phyloP scores from a whole-genome alignment of 2,797 vertebrate species.

The Hemibagrus guttatus region DNA sequence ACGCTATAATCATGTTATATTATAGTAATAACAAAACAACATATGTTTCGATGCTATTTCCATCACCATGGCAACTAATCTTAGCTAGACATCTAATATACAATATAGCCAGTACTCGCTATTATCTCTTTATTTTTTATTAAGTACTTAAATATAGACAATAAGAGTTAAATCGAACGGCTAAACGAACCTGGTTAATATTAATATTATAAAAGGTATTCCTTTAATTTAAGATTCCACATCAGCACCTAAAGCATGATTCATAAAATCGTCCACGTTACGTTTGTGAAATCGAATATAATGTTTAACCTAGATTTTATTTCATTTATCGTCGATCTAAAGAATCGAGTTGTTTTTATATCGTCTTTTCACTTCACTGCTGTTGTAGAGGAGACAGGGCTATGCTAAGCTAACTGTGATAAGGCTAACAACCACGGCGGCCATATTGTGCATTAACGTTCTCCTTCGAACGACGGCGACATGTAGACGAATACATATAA shows the following conservation, averaged over 20 bases:
- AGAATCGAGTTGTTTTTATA: neutral
- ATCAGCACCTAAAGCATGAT: neutral
- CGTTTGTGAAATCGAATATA: neutral
- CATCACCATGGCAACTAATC: conserved; percentile 6
- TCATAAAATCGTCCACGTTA: too few species aligned
- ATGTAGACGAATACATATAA: neutral
- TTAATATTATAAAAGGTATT: neutral
- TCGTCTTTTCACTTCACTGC: neutral
- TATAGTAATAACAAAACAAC: neutral
- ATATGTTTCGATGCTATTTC: neutral
- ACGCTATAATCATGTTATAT: neutral
- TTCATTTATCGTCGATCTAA: neutral
- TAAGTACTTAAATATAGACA: too few species aligned
- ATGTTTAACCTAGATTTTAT: neutral
- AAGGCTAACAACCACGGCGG: conserved; percentile 18
- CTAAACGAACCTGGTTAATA: neutral
- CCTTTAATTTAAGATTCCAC: neutral
- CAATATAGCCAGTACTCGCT: too few species aligned
- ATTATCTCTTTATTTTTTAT: neutral
- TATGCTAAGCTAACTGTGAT: conserved; percentile 13
- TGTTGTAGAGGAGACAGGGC: neutral
- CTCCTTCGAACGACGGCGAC: neutral
- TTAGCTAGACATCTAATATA: neutral
- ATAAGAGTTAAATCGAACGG: neutral
- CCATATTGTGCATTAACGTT: conserved; percentile 27